Percentiles rank a stretch among this genome's conserved stretches.
phyloP scores from a whole-genome alignment of 2,797 vertebrate genomes.

The Enteromius radiatus region DNA sequence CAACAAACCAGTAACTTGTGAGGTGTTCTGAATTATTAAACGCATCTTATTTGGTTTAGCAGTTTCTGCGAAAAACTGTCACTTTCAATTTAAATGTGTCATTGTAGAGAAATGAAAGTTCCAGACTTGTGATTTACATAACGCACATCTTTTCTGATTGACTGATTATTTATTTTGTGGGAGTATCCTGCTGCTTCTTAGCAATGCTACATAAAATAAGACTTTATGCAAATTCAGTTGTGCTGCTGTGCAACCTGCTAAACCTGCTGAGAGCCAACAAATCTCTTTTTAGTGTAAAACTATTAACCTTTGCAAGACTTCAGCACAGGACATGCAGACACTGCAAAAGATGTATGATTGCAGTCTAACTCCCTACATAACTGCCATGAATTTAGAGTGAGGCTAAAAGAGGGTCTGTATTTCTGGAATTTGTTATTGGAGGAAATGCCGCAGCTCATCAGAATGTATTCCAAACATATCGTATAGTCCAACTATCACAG shows the following conservation, averaged over 20 bases:
- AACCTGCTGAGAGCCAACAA: constrained; percentile 65
- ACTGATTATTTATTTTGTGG: constrained; percentile 48
- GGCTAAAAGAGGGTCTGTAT: background rate
- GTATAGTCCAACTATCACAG: background rate
- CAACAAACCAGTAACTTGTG: background rate
- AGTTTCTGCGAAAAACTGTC: background rate
- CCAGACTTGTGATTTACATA: constrained; percentile 42
- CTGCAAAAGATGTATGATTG: constrained; percentile 38
- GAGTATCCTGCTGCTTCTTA: constrained; percentile 46
- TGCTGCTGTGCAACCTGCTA: constrained; percentile 57
- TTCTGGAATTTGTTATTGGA: constrained; percentile 1
- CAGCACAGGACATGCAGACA: constrained; percentile 60
- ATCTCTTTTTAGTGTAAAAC: constrained; percentile 63
- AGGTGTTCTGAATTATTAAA: constrained; percentile 1
- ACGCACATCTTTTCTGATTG: constrained; percentile 50
- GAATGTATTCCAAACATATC: background rate
- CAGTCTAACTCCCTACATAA: constrained; percentile 26
- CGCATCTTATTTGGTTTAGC: background rate
- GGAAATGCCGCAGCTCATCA: background rate
- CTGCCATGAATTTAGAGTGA: background rate
- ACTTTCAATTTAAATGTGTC: constrained; percentile 46
- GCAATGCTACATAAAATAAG: constrained; percentile 60
- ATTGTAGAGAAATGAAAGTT: constrained; percentile 48
- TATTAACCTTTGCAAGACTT: constrained; percentile 66
- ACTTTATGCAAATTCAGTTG: constrained; percentile 69